These are phyloP conservation scores for Tethea ocularis DNA, from an alignment of 2,888 invertebrate genomes.

Conservation along the genomic window DNA sequence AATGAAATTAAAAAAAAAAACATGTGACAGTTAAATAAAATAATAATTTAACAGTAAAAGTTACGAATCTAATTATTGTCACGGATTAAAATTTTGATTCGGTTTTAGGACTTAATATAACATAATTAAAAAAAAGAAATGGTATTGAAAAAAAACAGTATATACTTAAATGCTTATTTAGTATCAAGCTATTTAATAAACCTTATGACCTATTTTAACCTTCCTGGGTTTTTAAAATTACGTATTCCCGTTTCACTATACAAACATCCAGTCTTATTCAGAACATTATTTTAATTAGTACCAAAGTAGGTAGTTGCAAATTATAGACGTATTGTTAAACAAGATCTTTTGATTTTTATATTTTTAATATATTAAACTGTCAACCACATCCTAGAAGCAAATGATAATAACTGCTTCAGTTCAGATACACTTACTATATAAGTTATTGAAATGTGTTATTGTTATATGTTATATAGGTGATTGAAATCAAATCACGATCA, in stretches of 20 bases:
- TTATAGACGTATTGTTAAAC: slow-evolving; percentile 16
- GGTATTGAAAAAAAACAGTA: background rate
- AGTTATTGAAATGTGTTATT: too few species aligned
- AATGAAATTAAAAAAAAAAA: slow-evolving; percentile 9
- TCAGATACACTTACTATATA: too few species aligned
- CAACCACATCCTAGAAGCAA: too few species aligned
- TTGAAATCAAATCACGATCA: too few species aligned
- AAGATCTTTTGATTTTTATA: background rate
- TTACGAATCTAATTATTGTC: slow-evolving; percentile 78
- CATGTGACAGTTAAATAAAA: slow-evolving; percentile 19
- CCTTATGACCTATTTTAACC: slow-evolving; percentile 23
- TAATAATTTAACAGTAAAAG: slow-evolving; percentile 40
- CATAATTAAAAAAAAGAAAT: background rate
- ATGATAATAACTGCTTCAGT: too few species aligned
- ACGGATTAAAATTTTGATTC: slow-evolving; percentile 54
- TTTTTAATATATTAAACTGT: background rate
- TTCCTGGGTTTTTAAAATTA: slow-evolving; percentile 45
- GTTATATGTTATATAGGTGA: too few species aligned
- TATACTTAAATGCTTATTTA: background rate
- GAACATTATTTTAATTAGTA: slow-evolving; percentile 2
- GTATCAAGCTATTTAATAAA: slow-evolving; percentile 1
- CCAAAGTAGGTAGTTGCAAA: slow-evolving; percentile 6
- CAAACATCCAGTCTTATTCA: slow-evolving; percentile 51
- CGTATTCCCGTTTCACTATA: slow-evolving; percentile 59
- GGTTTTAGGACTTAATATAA: slow-evolving; percentile 24